These are phyloP conservation scores for Catharus bicknelli DNA, from an alignment of 2,113 vertebrate genomes.

Conservation along the genomic window DNA sequence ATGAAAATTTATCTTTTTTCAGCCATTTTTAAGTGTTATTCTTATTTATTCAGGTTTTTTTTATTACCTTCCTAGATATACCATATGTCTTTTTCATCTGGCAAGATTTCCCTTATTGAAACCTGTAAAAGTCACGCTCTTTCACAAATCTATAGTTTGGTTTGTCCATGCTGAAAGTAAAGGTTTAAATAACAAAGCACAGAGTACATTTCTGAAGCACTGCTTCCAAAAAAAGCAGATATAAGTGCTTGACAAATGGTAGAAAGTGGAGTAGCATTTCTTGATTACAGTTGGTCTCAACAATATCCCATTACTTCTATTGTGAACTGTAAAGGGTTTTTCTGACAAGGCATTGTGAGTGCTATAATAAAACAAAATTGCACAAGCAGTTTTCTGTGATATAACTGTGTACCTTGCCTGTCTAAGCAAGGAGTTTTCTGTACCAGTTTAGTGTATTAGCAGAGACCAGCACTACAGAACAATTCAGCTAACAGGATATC, in stretches of 20 bases:
- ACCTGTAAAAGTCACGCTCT: not conserved
- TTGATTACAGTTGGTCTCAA: not conserved
- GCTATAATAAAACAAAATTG: not conserved
- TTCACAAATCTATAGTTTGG: not conserved
- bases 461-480: not conserved
- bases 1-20: not conserved
- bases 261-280: not conserved
- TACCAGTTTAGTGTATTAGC: not conserved
- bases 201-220: not conserved
- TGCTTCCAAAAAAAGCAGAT: not conserved
- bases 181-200: not conserved
- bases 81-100: not conserved
- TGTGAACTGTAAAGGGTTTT: not conserved
- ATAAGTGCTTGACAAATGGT: not conserved
- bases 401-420: not conserved
- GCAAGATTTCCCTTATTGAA: not conserved
- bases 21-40: not conserved
- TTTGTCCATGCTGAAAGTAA: not conserved
- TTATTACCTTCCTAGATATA: not conserved
- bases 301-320: not conserved
- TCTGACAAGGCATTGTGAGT: not conserved
- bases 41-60: not conserved
- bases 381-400: not conserved
- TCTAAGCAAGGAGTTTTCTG: not conserved
- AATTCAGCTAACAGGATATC: not conserved